Percentiles rank a stretch among this genome's conserved stretches.
Conservation (phyloP, 2,113 vertebrate species). For the Uria aalge region DNA sequence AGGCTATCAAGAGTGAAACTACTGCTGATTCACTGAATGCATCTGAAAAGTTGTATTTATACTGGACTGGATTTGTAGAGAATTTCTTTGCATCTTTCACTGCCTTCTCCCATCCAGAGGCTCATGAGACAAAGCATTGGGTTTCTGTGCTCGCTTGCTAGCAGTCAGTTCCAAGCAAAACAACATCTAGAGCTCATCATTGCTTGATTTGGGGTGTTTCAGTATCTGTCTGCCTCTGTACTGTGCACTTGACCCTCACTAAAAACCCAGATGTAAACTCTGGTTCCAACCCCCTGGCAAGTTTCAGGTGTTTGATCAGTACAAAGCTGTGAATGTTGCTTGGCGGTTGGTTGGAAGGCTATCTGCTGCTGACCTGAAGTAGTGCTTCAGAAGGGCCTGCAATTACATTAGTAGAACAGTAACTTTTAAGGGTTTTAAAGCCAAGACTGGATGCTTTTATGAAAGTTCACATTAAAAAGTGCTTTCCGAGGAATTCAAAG, state of each 20-base stretch:
- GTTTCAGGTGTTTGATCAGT: not conserved
- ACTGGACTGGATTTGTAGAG: not conserved
- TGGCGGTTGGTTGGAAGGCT: not conserved
- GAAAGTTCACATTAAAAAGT: not conserved
- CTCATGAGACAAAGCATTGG: not conserved
- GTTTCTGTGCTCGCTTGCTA: not conserved
- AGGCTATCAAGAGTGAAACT: not conserved
- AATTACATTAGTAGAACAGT: not conserved
- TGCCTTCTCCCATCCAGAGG: not conserved
- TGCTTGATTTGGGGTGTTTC: not conserved
- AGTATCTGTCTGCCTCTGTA: not conserved
- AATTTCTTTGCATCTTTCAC: not conserved
- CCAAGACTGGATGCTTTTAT: not conserved
- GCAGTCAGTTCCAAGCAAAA: not conserved
- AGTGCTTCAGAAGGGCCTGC: not conserved
- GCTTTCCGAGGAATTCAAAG: not conserved
- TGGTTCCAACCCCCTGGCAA: not conserved
- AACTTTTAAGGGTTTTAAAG: not conserved
- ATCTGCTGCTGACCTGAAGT: not conserved
- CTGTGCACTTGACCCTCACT: not conserved
- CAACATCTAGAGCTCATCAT: not conserved
- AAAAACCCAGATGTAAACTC: not conserved
- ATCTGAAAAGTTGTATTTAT: not conserved
- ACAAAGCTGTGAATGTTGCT: not conserved
- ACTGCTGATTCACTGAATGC: not conserved